A percentile compares a stretch with the other conserved stretches of the same genome.
Evolutionary conservation across 2,113 vertebrate genomes (phyloP).

Genomic region (Serinus canaria): DNA sequence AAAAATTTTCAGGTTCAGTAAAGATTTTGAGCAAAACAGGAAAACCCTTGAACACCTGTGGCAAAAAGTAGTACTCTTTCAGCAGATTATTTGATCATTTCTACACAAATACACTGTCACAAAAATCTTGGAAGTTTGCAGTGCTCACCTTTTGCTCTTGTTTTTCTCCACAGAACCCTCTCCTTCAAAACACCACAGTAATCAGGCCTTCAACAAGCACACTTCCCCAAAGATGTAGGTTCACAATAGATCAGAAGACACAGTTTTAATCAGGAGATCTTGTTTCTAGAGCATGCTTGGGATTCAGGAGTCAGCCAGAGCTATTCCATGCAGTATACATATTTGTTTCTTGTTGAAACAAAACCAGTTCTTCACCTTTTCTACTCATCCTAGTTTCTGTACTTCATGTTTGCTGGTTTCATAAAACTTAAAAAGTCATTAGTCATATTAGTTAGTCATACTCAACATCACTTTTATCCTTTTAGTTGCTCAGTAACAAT

Average conservation of each 20-base stretch:
- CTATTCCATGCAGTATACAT: not conserved
- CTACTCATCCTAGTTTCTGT: not conserved
- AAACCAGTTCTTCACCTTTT: not conserved
- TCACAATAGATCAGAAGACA: not conserved
- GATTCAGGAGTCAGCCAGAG: not conserved
- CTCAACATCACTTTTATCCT: not conserved
- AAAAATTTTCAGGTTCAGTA: not conserved
- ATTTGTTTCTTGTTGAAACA: not conserved
- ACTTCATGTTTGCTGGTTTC: not conserved
- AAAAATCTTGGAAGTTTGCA: not conserved
- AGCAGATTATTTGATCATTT: not conserved
- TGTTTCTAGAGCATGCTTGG: not conserved
- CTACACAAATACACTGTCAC: not conserved
- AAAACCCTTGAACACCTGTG: not conserved
- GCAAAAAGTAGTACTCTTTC: not conserved
- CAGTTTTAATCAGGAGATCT: not conserved
- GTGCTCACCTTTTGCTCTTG: not conserved
- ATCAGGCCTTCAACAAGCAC: not conserved
- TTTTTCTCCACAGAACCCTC: not conserved
- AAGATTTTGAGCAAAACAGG: not conserved
- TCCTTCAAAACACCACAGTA: not conserved
- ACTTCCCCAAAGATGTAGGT: not conserved
- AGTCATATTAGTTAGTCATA: not conserved
- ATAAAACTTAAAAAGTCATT: not conserved
- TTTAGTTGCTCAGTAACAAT: not conserved